phyloP scores from a whole-genome alignment of 2,113 vertebrate genomes.

The Pseudorasbora parva region DNA sequence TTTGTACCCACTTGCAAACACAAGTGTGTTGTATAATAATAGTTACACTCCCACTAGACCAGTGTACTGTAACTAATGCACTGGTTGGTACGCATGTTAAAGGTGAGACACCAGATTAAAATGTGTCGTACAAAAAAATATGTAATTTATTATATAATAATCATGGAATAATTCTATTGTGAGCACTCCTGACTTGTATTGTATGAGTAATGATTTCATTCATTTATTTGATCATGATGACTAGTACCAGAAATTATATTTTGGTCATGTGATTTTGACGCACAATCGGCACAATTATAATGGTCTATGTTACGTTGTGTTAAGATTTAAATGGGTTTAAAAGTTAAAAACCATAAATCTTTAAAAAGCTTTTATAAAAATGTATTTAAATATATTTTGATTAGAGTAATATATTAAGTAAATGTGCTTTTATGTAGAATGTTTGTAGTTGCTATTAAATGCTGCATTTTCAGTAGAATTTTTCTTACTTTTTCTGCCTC shows the following conservation, averaged over 20 bases:
- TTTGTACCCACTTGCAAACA: slow-evolving; percentile 12
- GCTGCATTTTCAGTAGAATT: background rate
- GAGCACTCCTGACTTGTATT: slow-evolving; percentile 19
- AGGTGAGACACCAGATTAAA: background rate
- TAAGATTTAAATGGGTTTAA: background rate
- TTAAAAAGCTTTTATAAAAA: slow-evolving; percentile 8
- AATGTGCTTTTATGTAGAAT: slow-evolving; percentile 33
- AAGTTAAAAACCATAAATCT: background rate
- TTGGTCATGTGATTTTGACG: slow-evolving; percentile 27
- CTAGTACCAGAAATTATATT: background rate
- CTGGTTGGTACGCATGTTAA: background rate
- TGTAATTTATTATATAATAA: slow-evolving; percentile 14
- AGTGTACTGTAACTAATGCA: background rate
- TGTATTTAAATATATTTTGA: slow-evolving; percentile 41
- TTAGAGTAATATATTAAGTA: slow-evolving; percentile 23
- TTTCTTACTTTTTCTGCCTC: slow-evolving; percentile 1
- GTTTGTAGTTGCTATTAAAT: slow-evolving; percentile 45
- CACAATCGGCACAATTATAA: background rate
- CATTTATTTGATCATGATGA: background rate
- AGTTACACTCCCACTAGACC: slow-evolving; percentile 18
- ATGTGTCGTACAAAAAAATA: background rate
- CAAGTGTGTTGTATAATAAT: slow-evolving; percentile 1
- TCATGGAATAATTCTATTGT: slow-evolving; percentile 15
- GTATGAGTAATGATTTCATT: slow-evolving; percentile 9
- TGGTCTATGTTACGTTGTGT: background rate